phyloP scores from a whole-genome alignment of 2,797 vertebrate species.

The Astyanax mexicanus region DNA sequence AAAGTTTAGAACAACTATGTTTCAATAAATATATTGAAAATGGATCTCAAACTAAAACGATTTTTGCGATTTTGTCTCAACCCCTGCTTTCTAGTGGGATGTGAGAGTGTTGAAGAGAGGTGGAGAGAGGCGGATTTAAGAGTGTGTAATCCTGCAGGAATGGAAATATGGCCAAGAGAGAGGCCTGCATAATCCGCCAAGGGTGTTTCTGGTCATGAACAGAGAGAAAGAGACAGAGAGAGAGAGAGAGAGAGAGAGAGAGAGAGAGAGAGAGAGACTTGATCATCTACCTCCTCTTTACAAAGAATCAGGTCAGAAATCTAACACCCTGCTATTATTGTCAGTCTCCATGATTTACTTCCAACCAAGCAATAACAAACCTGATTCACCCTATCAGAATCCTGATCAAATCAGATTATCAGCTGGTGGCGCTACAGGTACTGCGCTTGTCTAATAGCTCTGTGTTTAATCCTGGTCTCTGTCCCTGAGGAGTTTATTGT shows the following conservation, averaged over 20 bases:
- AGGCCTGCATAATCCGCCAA: constrained; percentile 57
- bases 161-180: constrained; percentile 56
- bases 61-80: too few species aligned
- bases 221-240: background rate
- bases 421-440: too few species aligned
- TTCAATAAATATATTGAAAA: too few species aligned
- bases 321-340: background rate
- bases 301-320: background rate
- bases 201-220: constrained; percentile 62
- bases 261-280: background rate
- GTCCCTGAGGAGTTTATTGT: too few species aligned
- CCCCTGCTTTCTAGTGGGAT: too few species aligned
- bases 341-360: background rate
- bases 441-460: too few species aligned
- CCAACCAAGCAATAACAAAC: background rate
- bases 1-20: too few species aligned
- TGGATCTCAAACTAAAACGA: too few species aligned
- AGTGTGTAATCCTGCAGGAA: constrained; percentile 58
- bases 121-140: constrained; percentile 32
- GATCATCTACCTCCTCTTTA: background rate
- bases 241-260: background rate
- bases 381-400: background rate
- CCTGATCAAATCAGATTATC: too few species aligned
- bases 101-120: constrained; percentile 24
- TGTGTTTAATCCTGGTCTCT: too few species aligned